These are phyloP conservation scores for Drosophila varians DNA, from an alignment of 1,140 invertebrate genomes.

Conservation along the genomic window DNA sequence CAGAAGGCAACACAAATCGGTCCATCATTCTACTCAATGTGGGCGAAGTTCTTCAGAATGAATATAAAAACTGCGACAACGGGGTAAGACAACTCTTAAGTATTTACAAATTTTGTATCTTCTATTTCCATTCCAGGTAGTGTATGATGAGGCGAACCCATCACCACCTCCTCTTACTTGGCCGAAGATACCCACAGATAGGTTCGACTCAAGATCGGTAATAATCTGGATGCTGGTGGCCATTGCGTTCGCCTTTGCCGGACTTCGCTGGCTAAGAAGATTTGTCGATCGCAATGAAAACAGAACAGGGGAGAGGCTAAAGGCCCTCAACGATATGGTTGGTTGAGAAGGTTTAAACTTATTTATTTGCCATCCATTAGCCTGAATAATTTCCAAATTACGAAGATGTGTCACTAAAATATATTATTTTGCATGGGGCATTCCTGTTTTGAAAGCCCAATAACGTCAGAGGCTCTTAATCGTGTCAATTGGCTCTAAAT, in stretches of 20 bases:
- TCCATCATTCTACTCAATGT: constrained; percentile 69
- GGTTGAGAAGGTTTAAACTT: background rate
- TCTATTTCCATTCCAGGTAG: constrained; percentile 2
- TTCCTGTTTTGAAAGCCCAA: background rate
- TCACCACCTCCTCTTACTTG: constrained; percentile 59
- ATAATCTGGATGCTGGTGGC: constrained; percentile 81
- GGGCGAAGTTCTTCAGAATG: background rate
- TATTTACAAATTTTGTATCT: no score
- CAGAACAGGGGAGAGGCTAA: background rate
- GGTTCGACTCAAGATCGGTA: constrained; percentile 75
- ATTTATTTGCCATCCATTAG: no score
- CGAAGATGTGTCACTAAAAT: background rate
- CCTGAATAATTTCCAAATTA: background rate
- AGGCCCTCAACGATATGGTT: constrained; percentile 29
- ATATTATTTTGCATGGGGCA: background rate
- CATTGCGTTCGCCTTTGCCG: constrained; percentile 67
- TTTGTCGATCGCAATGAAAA: constrained; percentile 61
- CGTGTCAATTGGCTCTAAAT: constrained; percentile 1
- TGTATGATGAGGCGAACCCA: constrained; percentile 32
- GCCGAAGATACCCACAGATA: constrained; percentile 73
- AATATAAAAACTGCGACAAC: constrained; percentile 25
- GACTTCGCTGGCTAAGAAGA: constrained; percentile 59
- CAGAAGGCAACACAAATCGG: constrained; percentile 56
- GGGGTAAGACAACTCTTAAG: constrained; percentile 25
- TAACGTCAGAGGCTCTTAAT: background rate